Evolutionary conservation across 2,113 vertebrate species (phyloP).

Genomic region (Bubo bubo): DNA sequence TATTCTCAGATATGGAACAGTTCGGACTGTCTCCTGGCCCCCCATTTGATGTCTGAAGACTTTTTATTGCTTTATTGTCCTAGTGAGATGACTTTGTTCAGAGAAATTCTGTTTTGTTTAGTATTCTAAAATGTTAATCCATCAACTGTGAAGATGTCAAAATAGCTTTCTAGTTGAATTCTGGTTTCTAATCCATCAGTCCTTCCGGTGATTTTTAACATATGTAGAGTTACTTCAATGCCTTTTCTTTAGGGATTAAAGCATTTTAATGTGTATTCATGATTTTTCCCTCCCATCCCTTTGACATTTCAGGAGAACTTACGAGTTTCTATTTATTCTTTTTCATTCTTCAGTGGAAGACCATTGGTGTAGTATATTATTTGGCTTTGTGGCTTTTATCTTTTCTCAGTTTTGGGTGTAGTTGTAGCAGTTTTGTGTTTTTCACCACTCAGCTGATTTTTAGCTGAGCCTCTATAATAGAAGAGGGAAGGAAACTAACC

Average conservation of each 20-base stretch:
- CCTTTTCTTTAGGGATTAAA: background rate
- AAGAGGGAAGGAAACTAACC: background rate
- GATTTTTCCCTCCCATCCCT: background rate
- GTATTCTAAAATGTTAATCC: background rate
- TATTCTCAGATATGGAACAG: background rate
- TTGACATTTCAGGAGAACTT: background rate
- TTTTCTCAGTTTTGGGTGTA: background rate
- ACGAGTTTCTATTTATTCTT: background rate
- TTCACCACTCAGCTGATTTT: background rate
- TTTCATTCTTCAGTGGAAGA: background rate
- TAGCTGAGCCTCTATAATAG: background rate
- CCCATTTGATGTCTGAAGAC: background rate
- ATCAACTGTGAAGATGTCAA: background rate
- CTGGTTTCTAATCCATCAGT: background rate
- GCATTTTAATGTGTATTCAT: background rate
- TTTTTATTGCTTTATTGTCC: background rate
- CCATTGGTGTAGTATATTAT: background rate
- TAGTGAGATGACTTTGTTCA: background rate
- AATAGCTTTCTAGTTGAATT: background rate
- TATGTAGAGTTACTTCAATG: background rate
- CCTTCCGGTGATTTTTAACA: background rate
- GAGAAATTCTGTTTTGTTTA: background rate
- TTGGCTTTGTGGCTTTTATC: background rate
- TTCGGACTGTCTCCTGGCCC: background rate
- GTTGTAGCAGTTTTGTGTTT: background rate